These are phyloP conservation scores for Aurelia sp. DNA, from an alignment of 30 jellyfish, hydroid and myxozoan species.

Conservation along the genomic window DNA sequence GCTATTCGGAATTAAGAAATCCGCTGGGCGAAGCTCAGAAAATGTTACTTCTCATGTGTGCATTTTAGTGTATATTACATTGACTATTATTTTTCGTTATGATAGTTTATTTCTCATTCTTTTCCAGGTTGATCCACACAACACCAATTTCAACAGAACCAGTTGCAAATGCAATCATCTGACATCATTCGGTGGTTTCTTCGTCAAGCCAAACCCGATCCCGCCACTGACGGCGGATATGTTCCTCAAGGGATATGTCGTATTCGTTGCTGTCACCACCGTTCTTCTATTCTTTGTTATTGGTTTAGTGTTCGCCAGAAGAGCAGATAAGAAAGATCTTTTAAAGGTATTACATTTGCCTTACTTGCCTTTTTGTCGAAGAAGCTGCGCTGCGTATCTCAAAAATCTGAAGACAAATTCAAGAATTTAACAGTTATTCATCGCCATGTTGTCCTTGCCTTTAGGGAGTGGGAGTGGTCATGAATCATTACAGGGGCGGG, in stretches of 20 bases:
- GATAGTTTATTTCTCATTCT: background rate
- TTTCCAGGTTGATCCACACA: slow-evolving; percentile 56
- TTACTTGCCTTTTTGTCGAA: background rate
- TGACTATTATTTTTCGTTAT: background rate
- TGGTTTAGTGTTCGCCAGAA: slow-evolving; percentile 89
- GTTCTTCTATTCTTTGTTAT: slow-evolving; percentile 54
- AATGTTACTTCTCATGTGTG: too few relatives aligned
- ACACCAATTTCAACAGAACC: slow-evolving; percentile 62
- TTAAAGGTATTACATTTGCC: slow-evolving; percentile 61
- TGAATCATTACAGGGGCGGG: too few relatives aligned
- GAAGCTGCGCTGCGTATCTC: too few relatives aligned
- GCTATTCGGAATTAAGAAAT: too few relatives aligned
- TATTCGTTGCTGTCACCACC: slow-evolving; percentile 66
- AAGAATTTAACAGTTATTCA: too few relatives aligned
- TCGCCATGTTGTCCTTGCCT: too few relatives aligned
- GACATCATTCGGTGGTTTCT: slow-evolving; percentile 95
- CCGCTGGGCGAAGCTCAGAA: too few relatives aligned
- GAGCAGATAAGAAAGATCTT: slow-evolving; percentile 85
- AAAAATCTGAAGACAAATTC: too few relatives aligned
- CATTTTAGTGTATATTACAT: too few relatives aligned
- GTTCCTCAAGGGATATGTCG: slow-evolving; percentile 84
- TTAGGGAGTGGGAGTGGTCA: too few relatives aligned
- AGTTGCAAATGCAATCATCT: slow-evolving; percentile 83
- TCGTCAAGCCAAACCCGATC: slow-evolving; percentile 85
- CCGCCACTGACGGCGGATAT: slow-evolving; percentile 92